Base-by-base conservation (phyloP, 2,113 vertebrate genomes). In the Paramisgurnus dabryanus region DNA sequence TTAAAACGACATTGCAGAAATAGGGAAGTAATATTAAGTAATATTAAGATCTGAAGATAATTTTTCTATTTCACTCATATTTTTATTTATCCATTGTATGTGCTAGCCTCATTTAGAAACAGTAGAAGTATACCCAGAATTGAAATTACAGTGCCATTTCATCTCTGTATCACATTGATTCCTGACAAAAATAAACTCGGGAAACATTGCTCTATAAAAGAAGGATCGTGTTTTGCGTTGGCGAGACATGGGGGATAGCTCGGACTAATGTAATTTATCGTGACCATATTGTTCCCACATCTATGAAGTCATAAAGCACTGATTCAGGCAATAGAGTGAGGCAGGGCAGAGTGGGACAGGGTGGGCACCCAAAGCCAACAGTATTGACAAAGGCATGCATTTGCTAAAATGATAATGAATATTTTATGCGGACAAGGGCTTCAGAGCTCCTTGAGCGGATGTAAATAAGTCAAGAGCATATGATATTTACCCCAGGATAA, bases 401-500 rank as follows among this genome's bases (percentile, higher is more conserved):
- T 94, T 91, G 90, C 90, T 90, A 88, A 91, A 91, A 89, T 83
- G 88, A 85, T 85, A 82, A 93, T 95, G 90, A 94, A 95, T 95
- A 94, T 94, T 94, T 94, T 84, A 95, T 94, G 88, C 71, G 84
- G 87, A 90, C 91, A 90, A 93, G 93, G 83, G 87, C 91, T 93
- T 93, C 91, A 86, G 90, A 88, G 92, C 91, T 92, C 86, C 86
- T 85, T 82, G 87, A 78, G 85, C 84, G 92, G 93, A 94, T 94
- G 93, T 94, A 94, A 94, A 94, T 95, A 94, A 94, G 92, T 93
- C 90, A 92, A 91, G 90, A 90, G 90, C 93, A 92, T 74, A 91
- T 93, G 93, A 95, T 94, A 93, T 94, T 93, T 93, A 93, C 91
- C 90, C 88, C 91, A 85, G 87, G 53, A 89, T 94, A 89, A 94